Conservation (phyloP, 2,888 invertebrate genomes). For the Plebejus argus region DNA sequence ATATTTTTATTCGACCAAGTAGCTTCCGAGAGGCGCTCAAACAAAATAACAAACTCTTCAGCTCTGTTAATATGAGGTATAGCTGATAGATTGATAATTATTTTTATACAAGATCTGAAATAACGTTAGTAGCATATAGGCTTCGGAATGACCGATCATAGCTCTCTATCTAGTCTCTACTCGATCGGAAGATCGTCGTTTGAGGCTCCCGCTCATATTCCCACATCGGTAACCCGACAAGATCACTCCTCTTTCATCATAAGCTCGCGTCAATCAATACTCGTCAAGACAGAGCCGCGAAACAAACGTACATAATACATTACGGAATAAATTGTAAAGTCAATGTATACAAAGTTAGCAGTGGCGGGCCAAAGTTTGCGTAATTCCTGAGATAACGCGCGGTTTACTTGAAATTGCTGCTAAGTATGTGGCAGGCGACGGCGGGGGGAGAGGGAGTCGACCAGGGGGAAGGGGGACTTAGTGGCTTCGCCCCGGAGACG, state of each 20-base stretch:
- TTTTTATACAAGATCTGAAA: no score
- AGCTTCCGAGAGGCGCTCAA: no score
- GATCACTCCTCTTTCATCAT: background rate
- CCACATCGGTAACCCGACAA: no score
- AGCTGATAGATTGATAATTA: no score
- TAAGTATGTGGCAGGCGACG: constrained; percentile 66
- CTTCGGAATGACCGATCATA: no score
- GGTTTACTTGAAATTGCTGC: constrained; percentile 64
- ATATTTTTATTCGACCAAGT: no score
- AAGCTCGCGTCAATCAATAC: background rate
- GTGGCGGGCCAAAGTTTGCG: constrained; percentile 47
- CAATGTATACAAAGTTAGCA: constrained; percentile 22
- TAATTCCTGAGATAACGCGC: constrained; percentile 57
- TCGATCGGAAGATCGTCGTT: no score
- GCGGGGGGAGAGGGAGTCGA: constrained; percentile 61
- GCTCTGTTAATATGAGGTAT: no score
- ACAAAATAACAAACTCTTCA: no score
- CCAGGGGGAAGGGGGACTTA: constrained; percentile 61
- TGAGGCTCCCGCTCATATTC: background rate
- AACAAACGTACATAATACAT: constrained; percentile 13
- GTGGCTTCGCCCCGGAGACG: constrained; percentile 54
- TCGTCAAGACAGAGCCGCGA: background rate
- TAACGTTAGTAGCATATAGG: no score
- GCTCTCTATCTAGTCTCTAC: no score
- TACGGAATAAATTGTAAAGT: constrained; percentile 19